Conservation (phyloP, 2,888 invertebrate species). For the Habrosyne pyritoides region DNA sequence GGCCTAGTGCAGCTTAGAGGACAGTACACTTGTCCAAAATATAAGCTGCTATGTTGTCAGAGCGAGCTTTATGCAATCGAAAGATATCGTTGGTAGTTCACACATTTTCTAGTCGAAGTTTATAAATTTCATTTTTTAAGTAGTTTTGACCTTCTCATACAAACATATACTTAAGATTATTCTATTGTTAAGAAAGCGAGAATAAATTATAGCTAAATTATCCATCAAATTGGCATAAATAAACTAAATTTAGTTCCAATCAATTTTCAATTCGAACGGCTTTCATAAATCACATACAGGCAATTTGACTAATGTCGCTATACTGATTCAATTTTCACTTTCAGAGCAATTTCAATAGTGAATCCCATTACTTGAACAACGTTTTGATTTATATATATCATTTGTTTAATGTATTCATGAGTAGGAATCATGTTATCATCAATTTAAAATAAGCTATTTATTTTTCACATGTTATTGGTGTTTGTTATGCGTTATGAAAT, state of each 20-base stretch:
- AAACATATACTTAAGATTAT: background rate
- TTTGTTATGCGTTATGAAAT: too few species aligned
- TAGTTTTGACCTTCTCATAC: too few species aligned
- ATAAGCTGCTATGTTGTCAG: background rate
- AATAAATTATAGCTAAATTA: background rate
- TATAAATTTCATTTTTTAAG: too few species aligned
- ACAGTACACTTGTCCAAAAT: background rate
- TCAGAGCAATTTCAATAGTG: conserved; percentile 18
- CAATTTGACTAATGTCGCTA: conserved; percentile 42
- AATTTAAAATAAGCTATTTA: too few species aligned
- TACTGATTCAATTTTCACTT: conserved; percentile 28
- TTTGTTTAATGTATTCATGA: conserved; percentile 21
- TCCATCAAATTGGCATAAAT: conserved; percentile 10
- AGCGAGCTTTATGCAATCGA: background rate
- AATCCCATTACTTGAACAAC: conserved; percentile 18
- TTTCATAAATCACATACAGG: conserved; percentile 54
- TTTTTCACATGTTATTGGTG: too few species aligned
- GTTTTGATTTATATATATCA: conserved; percentile 21
- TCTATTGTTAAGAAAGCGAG: background rate
- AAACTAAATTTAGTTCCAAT: conserved; percentile 33
- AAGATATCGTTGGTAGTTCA: background rate
- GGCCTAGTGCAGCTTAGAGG: background rate
- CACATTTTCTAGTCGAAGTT: too few species aligned
- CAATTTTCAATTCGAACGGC: conserved; percentile 43
- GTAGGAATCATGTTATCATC: too few species aligned